phyloP scores from a whole-genome alignment of 2,113 vertebrate species.

The Synchiropus splendidus region DNA sequence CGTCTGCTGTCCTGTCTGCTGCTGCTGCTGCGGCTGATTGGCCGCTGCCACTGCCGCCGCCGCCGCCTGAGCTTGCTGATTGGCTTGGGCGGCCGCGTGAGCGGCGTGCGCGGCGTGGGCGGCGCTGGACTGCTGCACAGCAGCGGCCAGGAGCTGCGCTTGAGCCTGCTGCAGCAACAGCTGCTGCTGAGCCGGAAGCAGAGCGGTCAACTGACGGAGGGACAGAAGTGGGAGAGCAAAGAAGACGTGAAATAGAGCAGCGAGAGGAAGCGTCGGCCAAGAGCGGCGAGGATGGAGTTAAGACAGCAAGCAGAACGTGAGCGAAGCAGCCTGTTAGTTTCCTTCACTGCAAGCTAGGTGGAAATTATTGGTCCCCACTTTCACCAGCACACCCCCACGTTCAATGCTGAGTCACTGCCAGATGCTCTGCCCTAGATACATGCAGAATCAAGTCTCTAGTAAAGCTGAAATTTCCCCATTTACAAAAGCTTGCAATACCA shows the following conservation, averaged over 20 bases:
- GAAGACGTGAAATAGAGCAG: not conserved
- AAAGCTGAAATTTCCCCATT: no score
- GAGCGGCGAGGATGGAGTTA: not conserved
- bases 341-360: no score
- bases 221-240: not conserved
- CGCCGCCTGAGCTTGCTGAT: constrained; percentile 66
- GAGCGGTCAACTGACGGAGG: constrained; percentile 73
- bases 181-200: constrained; percentile 86
- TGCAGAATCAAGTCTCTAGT: no score
- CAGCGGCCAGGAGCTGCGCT: constrained; percentile 83
- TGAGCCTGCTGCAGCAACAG: constrained; percentile 83
- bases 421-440: no score
- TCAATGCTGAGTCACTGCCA: no score
- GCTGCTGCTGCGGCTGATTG: constrained; percentile 60
- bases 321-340: not conserved
- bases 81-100: constrained; percentile 61
- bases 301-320: not conserved
- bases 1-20: constrained; percentile 58
- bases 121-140: constrained; percentile 72
- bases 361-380: no score
- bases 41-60: constrained; percentile 53
- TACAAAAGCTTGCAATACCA: no score
- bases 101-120: constrained; percentile 60
- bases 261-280: not conserved
- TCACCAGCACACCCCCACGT: no score